Conservation (phyloP, 2,888 invertebrate species). For the Altica lythri region DNA sequence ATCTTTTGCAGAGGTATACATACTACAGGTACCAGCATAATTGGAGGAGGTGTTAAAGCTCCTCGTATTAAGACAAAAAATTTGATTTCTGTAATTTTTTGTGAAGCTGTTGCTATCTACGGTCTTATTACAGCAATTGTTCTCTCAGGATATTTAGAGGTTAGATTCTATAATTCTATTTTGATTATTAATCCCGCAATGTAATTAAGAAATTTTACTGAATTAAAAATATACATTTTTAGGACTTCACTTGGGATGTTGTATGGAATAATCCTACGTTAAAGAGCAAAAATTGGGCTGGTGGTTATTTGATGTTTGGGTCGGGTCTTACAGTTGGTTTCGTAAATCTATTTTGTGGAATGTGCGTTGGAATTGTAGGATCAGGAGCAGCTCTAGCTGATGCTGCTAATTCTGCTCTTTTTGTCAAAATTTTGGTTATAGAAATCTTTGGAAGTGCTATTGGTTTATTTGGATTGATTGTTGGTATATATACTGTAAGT, state of each 20-base stretch:
- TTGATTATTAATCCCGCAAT: no score
- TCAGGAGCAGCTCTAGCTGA: constrained; percentile 97
- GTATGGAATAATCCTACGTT: constrained; percentile 51
- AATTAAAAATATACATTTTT: no score
- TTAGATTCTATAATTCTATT: constrained; percentile 12
- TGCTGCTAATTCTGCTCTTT: constrained; percentile 93
- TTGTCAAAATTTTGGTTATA: constrained; percentile 97
- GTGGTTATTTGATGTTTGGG: constrained; percentile 94
- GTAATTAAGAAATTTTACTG: no score
- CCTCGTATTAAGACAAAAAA: constrained; percentile 99
- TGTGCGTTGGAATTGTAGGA: constrained; percentile 94
- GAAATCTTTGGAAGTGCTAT: constrained; percentile 99
- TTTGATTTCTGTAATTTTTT: constrained; percentile 98
- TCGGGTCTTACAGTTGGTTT: constrained; percentile 95
- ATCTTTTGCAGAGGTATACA: constrained; percentile 66
- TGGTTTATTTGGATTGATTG: constrained; percentile 97
- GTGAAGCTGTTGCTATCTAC: constrained; percentile 99
- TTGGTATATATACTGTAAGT: constrained; percentile 86
- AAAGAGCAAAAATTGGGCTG: constrained; percentile 72
- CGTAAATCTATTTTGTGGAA: constrained; percentile 93
- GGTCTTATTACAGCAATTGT: constrained; percentile 98
- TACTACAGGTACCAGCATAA: constrained; percentile 92
- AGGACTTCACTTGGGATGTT: constrained; percentile 59
- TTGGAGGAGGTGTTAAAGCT: constrained; percentile 97
- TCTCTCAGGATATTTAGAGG: constrained; percentile 72